Base-by-base conservation (phyloP, 2,888 invertebrate species). In the Drosophila affinis region DNA sequence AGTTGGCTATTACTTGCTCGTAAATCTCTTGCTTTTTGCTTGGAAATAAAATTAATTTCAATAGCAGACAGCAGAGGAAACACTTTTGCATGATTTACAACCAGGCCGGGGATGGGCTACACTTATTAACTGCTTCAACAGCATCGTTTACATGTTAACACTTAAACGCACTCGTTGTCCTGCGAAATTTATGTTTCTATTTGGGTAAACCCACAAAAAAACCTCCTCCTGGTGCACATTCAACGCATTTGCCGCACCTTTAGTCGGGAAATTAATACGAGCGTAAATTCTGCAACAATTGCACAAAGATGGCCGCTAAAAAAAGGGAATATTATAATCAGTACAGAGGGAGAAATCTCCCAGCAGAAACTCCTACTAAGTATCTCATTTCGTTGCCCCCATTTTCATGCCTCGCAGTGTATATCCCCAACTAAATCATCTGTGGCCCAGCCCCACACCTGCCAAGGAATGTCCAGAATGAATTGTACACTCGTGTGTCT, bases 251-350 rank as follows among this genome's bases (percentile, higher is more conserved):
- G 87, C 83, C 62, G 83, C 76, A 44, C 62, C 34, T 57, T 68
- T 34, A 51, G 54, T 47, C 52, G 46, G 46, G n/a, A 82, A 81
- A 89, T 86, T 82, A 78, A 84, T 81, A 90, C 64, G 61, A 84
- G 87, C 86, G 89, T 82, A 90, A 87, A 91, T 91, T 91, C 89
- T 89, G 91, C 91, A 89, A 88, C 89, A 90, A 91, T 82, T 91
- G 91, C 92, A 89, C 89, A 91, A 89, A 44, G 48, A 10, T 9
- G 17, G 44, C 53, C 49, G 52, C 39, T n/a, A 39, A 46, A 10
- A 65, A 60, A 39, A 45, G 64, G 61, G 7, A 39, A 47, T 69
- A 68, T 67, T 78, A 68, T 71, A 72, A 68, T 56, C 9, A 46
- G 21, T 68, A 72, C 87, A 83, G 81, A 9, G 58, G 0, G 9